Conservation (phyloP, 2,797 vertebrate genomes). For the Anniella stebbinsi region DNA sequence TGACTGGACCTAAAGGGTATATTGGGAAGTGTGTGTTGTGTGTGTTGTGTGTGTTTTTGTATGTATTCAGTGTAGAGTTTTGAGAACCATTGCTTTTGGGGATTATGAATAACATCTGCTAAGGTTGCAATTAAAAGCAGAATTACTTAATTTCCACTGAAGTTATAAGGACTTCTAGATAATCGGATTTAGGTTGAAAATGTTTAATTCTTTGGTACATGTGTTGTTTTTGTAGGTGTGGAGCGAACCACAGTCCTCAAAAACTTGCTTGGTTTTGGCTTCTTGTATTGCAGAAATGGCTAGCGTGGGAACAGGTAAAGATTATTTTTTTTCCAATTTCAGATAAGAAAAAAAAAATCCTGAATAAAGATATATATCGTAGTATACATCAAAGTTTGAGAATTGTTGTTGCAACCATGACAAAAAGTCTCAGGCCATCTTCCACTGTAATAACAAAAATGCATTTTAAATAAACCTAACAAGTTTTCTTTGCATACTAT, state of each 20-base stretch:
- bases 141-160: background rate
- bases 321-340: slow-evolving; percentile 20
- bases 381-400: background rate
- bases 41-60: background rate
- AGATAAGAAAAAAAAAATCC: slow-evolving; percentile 6
- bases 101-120: background rate
- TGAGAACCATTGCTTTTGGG: background rate
- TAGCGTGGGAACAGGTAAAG: slow-evolving; percentile 84
- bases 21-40: background rate
- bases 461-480: background rate
- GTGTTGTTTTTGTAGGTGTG: slow-evolving; percentile 66
- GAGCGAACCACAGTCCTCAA: slow-evolving; percentile 81
- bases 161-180: background rate
- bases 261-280: slow-evolving; percentile 94
- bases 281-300: slow-evolving; percentile 89
- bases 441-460: background rate
- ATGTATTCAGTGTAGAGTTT: background rate
- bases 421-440: background rate
- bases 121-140: background rate
- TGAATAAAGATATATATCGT: background rate
- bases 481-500: too few species aligned
- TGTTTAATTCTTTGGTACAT: background rate
- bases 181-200: background rate
- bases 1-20: background rate
- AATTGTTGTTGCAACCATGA: rapidly evolving